Evolutionary conservation across 2,113 vertebrate genomes (phyloP).

Genomic region (Tupaia chinensis): DNA sequence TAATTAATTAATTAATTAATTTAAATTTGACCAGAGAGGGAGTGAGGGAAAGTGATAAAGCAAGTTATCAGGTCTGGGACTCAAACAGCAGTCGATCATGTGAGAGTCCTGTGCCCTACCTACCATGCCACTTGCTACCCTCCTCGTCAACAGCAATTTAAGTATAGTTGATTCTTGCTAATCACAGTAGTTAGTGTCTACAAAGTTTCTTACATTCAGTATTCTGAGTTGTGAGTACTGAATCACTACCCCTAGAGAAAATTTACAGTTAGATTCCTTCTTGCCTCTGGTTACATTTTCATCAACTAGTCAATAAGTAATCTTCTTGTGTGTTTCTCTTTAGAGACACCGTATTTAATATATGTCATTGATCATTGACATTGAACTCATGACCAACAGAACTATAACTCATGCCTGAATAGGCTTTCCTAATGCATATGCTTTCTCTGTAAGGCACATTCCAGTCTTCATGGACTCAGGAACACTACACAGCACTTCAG

Average conservation of each 20-base stretch:
- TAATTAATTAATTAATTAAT: too few species aligned
- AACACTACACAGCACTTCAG: background rate
- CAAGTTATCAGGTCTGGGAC: too few species aligned
- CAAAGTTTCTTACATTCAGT: background rate
- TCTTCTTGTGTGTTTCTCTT: background rate
- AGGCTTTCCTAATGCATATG: background rate
- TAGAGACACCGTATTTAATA: conserved; percentile 9
- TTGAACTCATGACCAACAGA: background rate
- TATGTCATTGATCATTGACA: background rate
- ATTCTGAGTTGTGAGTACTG: background rate
- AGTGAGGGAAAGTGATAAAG: too few species aligned
- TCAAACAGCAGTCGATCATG: too few species aligned
- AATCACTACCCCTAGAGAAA: background rate
- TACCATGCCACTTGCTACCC: too few species aligned
- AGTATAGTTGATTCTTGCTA: background rate
- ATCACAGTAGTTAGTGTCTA: background rate
- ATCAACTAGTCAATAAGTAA: background rate
- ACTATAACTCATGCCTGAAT: background rate
- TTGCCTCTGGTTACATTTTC: background rate
- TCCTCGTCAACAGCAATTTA: background rate
- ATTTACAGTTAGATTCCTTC: background rate
- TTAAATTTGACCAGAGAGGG: too few species aligned
- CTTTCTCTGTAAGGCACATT: background rate
- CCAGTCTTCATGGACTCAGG: background rate
- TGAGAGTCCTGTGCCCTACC: too few species aligned